These are phyloP conservation scores for Lacanobia wlatinum DNA, from an alignment of 2,888 invertebrate species.

Conservation along the genomic window DNA sequence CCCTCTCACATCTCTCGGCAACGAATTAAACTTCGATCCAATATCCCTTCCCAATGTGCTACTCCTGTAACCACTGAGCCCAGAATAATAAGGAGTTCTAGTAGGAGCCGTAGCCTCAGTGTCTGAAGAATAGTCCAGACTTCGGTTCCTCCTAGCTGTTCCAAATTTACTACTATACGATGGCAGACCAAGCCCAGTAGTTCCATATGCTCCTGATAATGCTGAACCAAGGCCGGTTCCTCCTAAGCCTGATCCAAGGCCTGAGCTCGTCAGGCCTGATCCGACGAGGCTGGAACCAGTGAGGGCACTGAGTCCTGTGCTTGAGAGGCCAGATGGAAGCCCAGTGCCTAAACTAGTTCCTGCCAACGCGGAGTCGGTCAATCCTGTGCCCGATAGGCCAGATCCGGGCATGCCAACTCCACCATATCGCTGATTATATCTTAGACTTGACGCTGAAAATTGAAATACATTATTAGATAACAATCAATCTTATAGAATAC, in stretches of 20 bases:
- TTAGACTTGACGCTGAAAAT: conserved; percentile 88
- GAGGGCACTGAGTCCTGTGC: conserved; percentile 86
- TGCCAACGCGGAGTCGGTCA: conserved; percentile 76
- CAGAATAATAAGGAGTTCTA: conserved; percentile 94
- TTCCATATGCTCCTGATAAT: conserved; percentile 83
- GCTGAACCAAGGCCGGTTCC: conserved; percentile 84
- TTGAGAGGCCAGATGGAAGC: conserved; percentile 85
- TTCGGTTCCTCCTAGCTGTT: conserved; percentile 94
- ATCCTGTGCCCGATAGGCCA: conserved; percentile 78
- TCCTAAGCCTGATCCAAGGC: conserved; percentile 82
- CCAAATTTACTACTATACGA: conserved; percentile 90
- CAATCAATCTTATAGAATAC: not conserved
- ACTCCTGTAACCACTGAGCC: conserved; percentile 87
- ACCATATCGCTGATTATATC: conserved; percentile 92
- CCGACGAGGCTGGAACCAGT: conserved; percentile 82
- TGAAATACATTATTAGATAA: conserved; percentile 20
- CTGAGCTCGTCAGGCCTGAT: conserved; percentile 80
- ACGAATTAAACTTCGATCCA: conserved; percentile 93
- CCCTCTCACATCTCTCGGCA: conserved; percentile 93
- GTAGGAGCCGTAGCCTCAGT: conserved; percentile 97
- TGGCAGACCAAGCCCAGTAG: conserved; percentile 83
- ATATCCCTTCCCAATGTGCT: conserved; percentile 91
- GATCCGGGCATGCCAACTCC: conserved; percentile 82
- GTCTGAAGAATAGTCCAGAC: conserved; percentile 98
- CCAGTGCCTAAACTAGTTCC: conserved; percentile 74